Conservation (phyloP, 64 coral and sea anemone species). For the Catalaphyllia jardinei region DNA sequence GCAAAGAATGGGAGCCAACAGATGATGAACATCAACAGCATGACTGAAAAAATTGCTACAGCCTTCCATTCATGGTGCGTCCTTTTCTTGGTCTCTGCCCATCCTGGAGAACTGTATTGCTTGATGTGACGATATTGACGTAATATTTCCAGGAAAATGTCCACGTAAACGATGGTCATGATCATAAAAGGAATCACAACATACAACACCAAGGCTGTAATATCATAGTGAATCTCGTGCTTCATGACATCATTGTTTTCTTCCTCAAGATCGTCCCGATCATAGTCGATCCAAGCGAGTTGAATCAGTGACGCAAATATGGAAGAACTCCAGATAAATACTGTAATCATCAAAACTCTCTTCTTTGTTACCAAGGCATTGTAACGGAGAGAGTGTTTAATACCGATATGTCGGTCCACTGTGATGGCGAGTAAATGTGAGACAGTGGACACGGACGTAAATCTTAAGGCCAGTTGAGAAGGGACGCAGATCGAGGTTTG, state of each 20-base stretch:
- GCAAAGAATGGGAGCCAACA: conserved; percentile 70
- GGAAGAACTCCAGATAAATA: conserved; percentile 45
- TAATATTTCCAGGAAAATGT: conserved; percentile 60
- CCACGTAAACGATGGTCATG: conserved; percentile 44
- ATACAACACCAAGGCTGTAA: conserved; percentile 31
- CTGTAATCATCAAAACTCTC: conserved; percentile 5
- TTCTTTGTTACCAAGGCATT: conserved; percentile 43
- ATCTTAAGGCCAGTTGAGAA: conserved; percentile 23
- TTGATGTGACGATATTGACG: conserved; percentile 60
- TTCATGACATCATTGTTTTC: conserved; percentile 29
- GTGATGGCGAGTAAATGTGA: conserved; percentile 65
- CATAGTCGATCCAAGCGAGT: conserved; percentile 43
- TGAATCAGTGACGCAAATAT: conserved; percentile 56
- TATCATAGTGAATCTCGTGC: conserved; percentile 58
- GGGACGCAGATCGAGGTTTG: conserved; percentile 20
- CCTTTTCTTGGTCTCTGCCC: conserved; percentile 12
- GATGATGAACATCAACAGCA: conserved; percentile 25
- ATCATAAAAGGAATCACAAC: conserved; percentile 42
- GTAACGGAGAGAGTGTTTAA: conserved; percentile 69
- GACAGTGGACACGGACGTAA: conserved; percentile 71
- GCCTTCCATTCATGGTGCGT: conserved; percentile 52
- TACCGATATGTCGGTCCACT: conserved; percentile 60
- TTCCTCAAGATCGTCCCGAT: conserved; percentile 4
- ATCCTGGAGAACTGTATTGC: conserved; percentile 46
- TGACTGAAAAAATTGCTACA: conserved; percentile 49